Percentiles rank a stretch among this genome's conserved stretches.
phyloP scores from a whole-genome alignment of 1,140 invertebrate species.

The Goniozus legneri region DNA sequence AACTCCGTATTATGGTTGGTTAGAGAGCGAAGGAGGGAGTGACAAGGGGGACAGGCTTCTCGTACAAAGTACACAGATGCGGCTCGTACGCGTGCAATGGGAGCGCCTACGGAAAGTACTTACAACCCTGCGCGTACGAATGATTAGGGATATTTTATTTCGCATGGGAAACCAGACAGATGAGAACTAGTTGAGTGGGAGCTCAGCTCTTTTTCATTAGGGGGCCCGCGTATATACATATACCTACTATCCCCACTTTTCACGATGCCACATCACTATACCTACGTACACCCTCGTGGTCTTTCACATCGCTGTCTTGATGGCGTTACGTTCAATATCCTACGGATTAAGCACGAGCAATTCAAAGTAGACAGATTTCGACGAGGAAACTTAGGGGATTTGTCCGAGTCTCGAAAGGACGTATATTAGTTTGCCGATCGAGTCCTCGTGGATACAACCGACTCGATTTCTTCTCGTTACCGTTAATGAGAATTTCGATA shows the following conservation, averaged over 20 bases:
- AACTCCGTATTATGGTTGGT: too few species aligned
- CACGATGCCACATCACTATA: constrained; percentile 5
- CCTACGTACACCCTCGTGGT: constrained; percentile 2
- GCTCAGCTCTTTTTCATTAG: constrained; percentile 53
- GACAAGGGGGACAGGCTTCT: constrained; percentile 4
- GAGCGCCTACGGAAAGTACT: constrained; percentile 38
- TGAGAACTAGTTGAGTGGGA: constrained; percentile 55
- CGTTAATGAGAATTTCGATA: too few species aligned
- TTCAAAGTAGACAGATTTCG: constrained; percentile 27
- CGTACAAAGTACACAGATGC: constrained; percentile 30
- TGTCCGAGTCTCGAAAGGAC: constrained; percentile 3
- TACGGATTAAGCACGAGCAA: constrained; percentile 23
- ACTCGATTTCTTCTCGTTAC: too few species aligned
- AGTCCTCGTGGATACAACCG: too few species aligned
- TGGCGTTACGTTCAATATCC: constrained; percentile 37
- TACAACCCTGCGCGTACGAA: constrained; percentile 44
- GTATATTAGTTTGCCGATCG: too few species aligned
- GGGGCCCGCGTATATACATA: constrained; percentile 30
- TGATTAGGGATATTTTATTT: constrained; percentile 59
- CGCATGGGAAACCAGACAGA: constrained; percentile 56
- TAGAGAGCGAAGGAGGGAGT: too few species aligned
- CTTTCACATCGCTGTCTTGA: constrained; percentile 24
- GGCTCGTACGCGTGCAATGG: constrained; percentile 21
- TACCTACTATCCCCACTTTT: constrained; percentile 4
- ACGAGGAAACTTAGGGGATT: neutral